Conservation (phyloP, 2,113 vertebrate species). For the Pterocles gutturalis region DNA sequence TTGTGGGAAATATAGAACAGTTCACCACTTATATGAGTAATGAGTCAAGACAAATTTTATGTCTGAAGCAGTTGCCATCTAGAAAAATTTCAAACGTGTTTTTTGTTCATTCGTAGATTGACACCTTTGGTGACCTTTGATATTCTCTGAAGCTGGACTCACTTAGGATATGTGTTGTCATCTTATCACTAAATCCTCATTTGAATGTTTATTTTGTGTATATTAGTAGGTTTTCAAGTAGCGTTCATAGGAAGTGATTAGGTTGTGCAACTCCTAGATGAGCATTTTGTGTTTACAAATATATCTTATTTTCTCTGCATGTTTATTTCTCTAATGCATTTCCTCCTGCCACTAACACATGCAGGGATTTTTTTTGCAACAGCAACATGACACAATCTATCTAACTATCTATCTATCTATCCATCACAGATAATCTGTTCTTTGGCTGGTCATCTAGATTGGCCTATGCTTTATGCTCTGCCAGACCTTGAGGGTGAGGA, state of each 20-base stretch:
- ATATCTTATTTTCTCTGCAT: neutral
- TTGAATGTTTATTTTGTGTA: neutral
- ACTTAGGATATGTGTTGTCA: constrained; percentile 16
- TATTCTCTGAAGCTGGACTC: constrained; percentile 16
- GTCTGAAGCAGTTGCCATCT: neutral
- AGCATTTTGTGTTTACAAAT: constrained; percentile 22
- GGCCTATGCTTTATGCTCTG: neutral
- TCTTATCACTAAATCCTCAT: constrained; percentile 1
- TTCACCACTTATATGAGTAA: neutral
- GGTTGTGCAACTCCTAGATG: neutral
- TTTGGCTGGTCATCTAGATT: neutral
- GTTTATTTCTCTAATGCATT: neutral
- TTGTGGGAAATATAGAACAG: neutral
- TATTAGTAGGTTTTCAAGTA: neutral
- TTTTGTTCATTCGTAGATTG: constrained; percentile 6
- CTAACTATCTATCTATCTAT: neutral
- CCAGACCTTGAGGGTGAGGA: constrained; percentile 30
- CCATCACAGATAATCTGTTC: constrained; percentile 25
- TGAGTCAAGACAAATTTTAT: neutral
- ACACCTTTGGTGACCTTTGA: neutral
- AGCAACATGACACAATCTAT: neutral
- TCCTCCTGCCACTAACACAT: neutral
- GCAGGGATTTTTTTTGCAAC: constrained; percentile 8
- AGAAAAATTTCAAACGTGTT: neutral
- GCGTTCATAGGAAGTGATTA: neutral